These are phyloP conservation scores for Sebastes reedi DNA, from an alignment of 2,797 vertebrate genomes.

Conservation along the genomic window DNA sequence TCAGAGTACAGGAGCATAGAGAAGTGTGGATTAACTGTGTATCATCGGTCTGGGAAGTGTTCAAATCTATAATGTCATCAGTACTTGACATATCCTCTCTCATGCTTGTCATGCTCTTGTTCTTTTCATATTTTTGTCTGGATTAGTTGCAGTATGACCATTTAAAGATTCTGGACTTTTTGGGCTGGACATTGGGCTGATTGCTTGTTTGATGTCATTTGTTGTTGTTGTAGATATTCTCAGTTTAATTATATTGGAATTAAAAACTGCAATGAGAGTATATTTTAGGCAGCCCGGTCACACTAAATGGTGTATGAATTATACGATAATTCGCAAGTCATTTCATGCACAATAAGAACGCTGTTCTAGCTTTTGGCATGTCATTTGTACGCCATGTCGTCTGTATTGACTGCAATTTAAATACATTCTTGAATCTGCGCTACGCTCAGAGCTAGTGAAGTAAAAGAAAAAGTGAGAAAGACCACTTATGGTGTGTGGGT, in stretches of 20 bases:
- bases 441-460: too few species aligned
- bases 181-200: not conserved
- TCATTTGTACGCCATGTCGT: too few species aligned
- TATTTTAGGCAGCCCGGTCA: not conserved
- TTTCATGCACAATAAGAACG: too few species aligned
- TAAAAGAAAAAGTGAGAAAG: too few species aligned
- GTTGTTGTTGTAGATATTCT: not conserved
- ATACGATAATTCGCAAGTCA: too few species aligned
- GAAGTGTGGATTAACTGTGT: not conserved
- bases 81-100: not conserved
- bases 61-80: not conserved
- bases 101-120: not conserved
- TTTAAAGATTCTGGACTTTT: rapidly evolving
- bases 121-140: not conserved
- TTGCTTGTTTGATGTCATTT: not conserved
- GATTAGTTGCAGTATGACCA: not conserved
- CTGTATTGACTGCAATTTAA: too few species aligned
- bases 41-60: not conserved
- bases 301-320: too few species aligned
- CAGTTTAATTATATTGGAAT: not conserved
- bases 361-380: too few species aligned
- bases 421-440: too few species aligned
- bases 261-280: not conserved
- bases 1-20: constrained; percentile 1
- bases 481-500: too few species aligned